These are phyloP conservation scores for Drosophila kokeensis DNA, from an alignment of 2,888 invertebrate genomes.

Conservation along the genomic window DNA sequence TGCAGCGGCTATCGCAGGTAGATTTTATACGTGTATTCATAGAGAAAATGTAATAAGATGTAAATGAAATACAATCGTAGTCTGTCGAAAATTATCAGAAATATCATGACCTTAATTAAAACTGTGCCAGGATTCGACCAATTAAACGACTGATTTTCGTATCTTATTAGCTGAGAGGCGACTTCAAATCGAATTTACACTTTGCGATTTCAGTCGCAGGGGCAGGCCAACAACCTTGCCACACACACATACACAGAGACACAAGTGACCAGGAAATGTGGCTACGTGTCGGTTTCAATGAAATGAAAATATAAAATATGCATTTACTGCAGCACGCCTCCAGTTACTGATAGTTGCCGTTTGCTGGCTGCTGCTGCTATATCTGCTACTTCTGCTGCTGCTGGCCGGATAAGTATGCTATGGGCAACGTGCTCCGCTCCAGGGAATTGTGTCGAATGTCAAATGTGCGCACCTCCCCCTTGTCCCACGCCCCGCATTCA, in stretches of 20 bases:
- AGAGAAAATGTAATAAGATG: background rate
- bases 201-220: slow-evolving; percentile 5
- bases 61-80: slow-evolving; percentile 24
- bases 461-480: slow-evolving; percentile 16
- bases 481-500: slow-evolving; percentile 57
- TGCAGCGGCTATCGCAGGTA: background rate
- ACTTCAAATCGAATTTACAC: slow-evolving; percentile 40
- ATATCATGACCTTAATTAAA: slow-evolving; percentile 55
- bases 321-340: slow-evolving; percentile 67
- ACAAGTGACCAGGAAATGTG: slow-evolving; percentile 35
- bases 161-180: slow-evolving; percentile 48
- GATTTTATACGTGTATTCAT: background rate
- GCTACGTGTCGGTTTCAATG: slow-evolving; percentile 76
- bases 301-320: slow-evolving; percentile 80
- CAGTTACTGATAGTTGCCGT: slow-evolving; percentile 45
- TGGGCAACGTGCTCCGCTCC: slow-evolving; percentile 58
- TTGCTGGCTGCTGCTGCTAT: slow-evolving; percentile 31
- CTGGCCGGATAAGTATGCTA: slow-evolving; percentile 71
- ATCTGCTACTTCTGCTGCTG: slow-evolving; percentile 21
- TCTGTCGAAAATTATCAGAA: background rate
- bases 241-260: slow-evolving; percentile 5
- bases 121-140: slow-evolving; percentile 20
- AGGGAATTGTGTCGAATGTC: slow-evolving; percentile 70
- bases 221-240: slow-evolving; percentile 49
- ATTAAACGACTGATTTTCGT: slow-evolving; percentile 33